A percentile compares a stretch with the other conserved stretches of the same genome.
Evolutionary conservation across 2,113 vertebrate genomes (phyloP).

Genomic region (Gobio gobio): DNA sequence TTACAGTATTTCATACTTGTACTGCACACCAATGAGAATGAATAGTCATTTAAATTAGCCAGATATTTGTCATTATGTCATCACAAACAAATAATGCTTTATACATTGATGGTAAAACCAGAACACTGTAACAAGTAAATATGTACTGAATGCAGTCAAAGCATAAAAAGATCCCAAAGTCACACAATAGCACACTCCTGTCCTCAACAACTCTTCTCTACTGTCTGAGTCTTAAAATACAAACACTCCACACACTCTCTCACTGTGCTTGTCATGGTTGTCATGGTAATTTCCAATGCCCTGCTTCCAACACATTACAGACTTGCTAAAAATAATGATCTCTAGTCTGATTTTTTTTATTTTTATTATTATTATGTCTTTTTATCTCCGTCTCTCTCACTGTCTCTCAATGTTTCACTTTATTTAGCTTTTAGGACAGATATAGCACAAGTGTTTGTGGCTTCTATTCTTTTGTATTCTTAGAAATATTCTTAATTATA

Average conservation of each 20-base stretch:
- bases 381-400: conserved; percentile 34
- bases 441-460: conserved; percentile 24
- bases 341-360: conserved; percentile 24
- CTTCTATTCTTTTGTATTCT: background rate
- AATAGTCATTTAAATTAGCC: background rate
- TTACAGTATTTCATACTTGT: too few relatives aligned
- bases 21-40: too few relatives aligned
- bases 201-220: conserved; percentile 33
- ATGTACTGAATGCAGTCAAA: background rate
- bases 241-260: conserved; percentile 56
- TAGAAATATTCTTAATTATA: background rate
- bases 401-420: conserved; percentile 19
- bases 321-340: conserved; percentile 79
- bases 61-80: background rate
- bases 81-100: background rate
- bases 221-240: conserved; percentile 54
- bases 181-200: background rate
- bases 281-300: conserved; percentile 74
- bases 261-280: conserved; percentile 67
- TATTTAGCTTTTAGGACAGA: conserved; percentile 4
- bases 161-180: background rate
- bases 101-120: background rate
- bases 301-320: conserved; percentile 72
- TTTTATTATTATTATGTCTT: conserved; percentile 60
- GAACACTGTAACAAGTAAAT: background rate